phyloP scores from a whole-genome alignment of 2,888 invertebrate species.

The Mythimna lalbum region DNA sequence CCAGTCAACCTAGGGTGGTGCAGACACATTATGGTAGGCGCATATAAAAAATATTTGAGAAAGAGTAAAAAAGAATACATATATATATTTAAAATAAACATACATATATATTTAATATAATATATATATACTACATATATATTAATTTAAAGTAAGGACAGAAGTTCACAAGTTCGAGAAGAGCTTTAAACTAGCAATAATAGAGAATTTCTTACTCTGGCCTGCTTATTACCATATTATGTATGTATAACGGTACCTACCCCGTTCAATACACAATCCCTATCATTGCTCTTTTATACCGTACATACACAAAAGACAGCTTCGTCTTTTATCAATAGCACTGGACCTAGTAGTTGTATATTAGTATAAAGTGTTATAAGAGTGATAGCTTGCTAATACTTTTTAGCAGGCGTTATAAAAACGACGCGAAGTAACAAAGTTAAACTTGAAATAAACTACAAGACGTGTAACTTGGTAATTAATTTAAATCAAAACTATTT shows the following conservation, averaged over 20 bases:
- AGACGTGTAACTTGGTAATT: neutral
- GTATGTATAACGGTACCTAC: constrained; percentile 1
- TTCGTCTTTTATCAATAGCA: neutral
- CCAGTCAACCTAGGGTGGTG: no score
- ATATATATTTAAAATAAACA: no score
- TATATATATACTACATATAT: no score
- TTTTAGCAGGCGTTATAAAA: constrained; percentile 15
- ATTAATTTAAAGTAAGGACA: no score
- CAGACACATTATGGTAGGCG: no score
- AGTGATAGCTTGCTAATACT: constrained; percentile 17
- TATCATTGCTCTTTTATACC: neutral
- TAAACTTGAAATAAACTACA: neutral
- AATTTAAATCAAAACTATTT: neutral
- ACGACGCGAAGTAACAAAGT: neutral
- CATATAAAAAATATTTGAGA: no score
- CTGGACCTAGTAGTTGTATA: neutral
- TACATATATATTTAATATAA: no score
- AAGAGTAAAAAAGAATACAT: no score
- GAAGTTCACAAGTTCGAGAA: no score
- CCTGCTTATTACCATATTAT: neutral
- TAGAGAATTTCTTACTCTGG: constrained; percentile 3
- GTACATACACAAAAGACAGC: no score
- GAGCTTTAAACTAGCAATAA: neutral
- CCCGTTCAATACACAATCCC: neutral
- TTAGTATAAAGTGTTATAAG: neutral